These are phyloP conservation scores for Chrysolina americana DNA, from an alignment of 2,888 invertebrate species.

Conservation along the genomic window DNA sequence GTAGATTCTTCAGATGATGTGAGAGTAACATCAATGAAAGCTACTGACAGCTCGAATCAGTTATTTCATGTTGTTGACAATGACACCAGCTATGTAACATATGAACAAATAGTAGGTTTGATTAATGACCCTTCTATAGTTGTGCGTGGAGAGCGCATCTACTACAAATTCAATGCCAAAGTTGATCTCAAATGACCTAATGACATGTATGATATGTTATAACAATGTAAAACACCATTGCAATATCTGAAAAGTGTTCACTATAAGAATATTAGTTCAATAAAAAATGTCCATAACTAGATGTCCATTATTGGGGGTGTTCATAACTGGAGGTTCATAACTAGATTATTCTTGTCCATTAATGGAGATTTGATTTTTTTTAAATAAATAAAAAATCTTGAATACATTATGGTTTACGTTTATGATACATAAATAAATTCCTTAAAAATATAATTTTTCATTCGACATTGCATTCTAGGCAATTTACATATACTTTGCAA, in stretches of 20 bases:
- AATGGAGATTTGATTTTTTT: no score
- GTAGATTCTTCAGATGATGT: neutral
- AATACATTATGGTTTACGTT: neutral
- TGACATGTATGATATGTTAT: neutral
- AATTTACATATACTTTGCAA: neutral
- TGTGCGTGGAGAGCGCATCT: neutral
- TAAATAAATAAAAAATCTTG: neutral
- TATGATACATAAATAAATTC: neutral
- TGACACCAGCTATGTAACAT: no score
- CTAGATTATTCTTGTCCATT: neutral
- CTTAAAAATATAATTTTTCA: neutral
- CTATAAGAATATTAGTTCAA: neutral
- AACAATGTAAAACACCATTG: neutral
- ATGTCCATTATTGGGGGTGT: neutral
- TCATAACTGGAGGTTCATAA: conserved; percentile 1
- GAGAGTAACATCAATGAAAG: neutral
- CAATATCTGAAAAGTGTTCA: neutral
- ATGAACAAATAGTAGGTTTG: neutral
- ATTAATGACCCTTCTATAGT: neutral
- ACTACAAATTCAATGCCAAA: no score
- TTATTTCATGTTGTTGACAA: no score
- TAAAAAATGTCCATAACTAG: neutral
- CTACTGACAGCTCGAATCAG: neutral
- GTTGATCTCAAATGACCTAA: neutral
- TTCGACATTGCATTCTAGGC: neutral